A percentile compares a stretch with the other conserved stretches of the same genome.
These are phyloP conservation scores for Spisula solida DNA, from an alignment of 2,888 invertebrate species.

Conservation along the genomic window DNA sequence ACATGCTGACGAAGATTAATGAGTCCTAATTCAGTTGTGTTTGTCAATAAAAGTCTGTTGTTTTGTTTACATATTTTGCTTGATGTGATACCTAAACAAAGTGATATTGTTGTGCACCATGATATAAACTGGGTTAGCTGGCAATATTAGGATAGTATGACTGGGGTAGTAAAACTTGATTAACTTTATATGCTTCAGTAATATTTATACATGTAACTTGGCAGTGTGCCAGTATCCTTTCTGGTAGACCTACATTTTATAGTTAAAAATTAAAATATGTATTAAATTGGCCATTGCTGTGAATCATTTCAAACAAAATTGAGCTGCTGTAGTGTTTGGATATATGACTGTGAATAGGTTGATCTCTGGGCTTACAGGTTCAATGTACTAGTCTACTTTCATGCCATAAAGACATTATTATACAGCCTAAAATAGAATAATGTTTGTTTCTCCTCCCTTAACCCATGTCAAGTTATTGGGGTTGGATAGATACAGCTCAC, in stretches of 20 bases:
- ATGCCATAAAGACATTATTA: too few relatives aligned
- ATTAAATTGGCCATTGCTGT: not conserved
- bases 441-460: too few relatives aligned
- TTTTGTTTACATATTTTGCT: too few relatives aligned
- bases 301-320: conserved; percentile 6
- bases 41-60: too few relatives aligned
- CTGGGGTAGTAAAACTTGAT: not conserved
- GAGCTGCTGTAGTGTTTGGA: not conserved
- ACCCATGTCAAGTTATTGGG: too few relatives aligned
- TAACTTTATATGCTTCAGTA: not conserved
- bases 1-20: too few relatives aligned
- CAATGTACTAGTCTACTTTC: too few relatives aligned
- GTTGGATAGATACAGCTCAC: too few relatives aligned
- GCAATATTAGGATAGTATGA: not conserved
- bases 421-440: too few relatives aligned
- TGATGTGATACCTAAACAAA: too few relatives aligned
- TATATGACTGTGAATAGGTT: not conserved
- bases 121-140: not conserved
- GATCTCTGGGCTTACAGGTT: not conserved
- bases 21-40: too few relatives aligned
- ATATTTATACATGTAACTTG: conserved; percentile 3
- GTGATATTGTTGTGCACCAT: too few relatives aligned
- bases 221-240: not conserved
- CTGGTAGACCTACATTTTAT: not conserved
- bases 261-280: not conserved